A percentile compares a stretch with the other conserved stretches of the same genome.
Evolutionary conservation across 2,888 invertebrate genomes (phyloP).

Genomic region (Nemotelus nigrinus): DNA sequence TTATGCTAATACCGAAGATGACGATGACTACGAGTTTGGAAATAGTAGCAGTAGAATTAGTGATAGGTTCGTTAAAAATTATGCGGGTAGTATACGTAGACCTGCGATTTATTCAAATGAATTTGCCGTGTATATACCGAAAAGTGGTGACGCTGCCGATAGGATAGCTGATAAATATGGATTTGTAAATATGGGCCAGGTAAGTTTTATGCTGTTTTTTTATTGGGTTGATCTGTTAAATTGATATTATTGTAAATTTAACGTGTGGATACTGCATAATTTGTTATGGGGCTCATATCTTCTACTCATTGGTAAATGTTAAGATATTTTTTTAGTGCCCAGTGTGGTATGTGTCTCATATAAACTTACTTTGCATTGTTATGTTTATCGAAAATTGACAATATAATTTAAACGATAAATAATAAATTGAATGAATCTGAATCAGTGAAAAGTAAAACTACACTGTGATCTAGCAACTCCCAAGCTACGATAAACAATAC

Average conservation of each 20-base stretch:
- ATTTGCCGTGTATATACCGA: slow-evolving; percentile 87
- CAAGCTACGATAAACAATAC: too few species aligned
- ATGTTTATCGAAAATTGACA: too few species aligned
- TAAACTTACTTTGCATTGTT: too few species aligned
- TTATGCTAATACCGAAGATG: slow-evolving; percentile 30
- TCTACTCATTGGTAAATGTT: too few species aligned
- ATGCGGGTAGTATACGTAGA: slow-evolving; percentile 53
- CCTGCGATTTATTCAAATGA: slow-evolving; percentile 76
- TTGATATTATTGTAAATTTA: slow-evolving; percentile 18
- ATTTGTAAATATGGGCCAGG: slow-evolving; percentile 88
- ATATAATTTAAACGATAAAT: too few species aligned
- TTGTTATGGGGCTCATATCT: too few species aligned
- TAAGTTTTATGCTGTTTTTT: slow-evolving; percentile 65
- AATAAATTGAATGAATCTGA: too few species aligned
- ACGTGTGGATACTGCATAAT: too few species aligned
- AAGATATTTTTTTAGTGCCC: too few species aligned
- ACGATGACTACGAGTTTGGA: slow-evolving; percentile 12
- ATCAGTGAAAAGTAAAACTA: too few species aligned
- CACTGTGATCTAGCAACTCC: too few species aligned
- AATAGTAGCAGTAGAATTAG: slow-evolving; percentile 1
- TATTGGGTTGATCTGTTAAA: not conserved
- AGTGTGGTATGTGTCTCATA: too few species aligned
- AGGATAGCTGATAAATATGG: slow-evolving; percentile 84
- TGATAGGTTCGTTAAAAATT: not conserved
- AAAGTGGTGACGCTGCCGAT: slow-evolving; percentile 76